Conservation (phyloP, 35 echinoderm and acorn worm species). For the Acanthaster planci region DNA sequence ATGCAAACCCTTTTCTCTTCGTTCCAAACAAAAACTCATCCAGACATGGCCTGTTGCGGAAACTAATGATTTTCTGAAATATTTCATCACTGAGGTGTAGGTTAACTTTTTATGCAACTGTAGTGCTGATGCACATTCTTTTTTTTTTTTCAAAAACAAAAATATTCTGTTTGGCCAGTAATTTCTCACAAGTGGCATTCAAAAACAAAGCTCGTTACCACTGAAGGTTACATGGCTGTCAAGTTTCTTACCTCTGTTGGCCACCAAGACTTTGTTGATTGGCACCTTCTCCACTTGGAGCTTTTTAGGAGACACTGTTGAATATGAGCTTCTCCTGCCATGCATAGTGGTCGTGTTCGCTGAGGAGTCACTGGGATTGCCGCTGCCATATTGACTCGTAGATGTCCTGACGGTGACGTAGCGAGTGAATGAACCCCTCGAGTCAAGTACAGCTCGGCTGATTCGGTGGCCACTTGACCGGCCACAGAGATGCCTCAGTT, state of each 20-base stretch:
- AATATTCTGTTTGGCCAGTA: background rate
- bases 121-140: too few relatives aligned
- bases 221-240: background rate
- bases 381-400: constrained; percentile 39
- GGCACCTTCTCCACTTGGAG: constrained; percentile 24
- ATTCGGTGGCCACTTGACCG: background rate
- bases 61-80: too few relatives aligned
- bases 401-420: constrained; percentile 15
- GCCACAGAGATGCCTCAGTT: constrained; percentile 21
- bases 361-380: constrained; percentile 21
- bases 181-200: background rate
- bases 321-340: background rate
- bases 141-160: background rate
- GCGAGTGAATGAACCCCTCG: background rate
- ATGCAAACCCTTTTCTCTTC: too few relatives aligned
- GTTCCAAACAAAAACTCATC: too few relatives aligned
- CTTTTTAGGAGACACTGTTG: constrained; percentile 10
- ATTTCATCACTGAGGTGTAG: background rate
- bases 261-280: constrained; percentile 79
- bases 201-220: background rate
- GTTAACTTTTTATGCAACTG: too few relatives aligned
- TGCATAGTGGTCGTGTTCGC: background rate
- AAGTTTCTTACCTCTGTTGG: constrained; percentile 67
- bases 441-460: background rate
- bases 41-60: too few relatives aligned